These are phyloP conservation scores for Xenus cinereus DNA, from an alignment of 2,113 vertebrate species.

Conservation along the genomic window DNA sequence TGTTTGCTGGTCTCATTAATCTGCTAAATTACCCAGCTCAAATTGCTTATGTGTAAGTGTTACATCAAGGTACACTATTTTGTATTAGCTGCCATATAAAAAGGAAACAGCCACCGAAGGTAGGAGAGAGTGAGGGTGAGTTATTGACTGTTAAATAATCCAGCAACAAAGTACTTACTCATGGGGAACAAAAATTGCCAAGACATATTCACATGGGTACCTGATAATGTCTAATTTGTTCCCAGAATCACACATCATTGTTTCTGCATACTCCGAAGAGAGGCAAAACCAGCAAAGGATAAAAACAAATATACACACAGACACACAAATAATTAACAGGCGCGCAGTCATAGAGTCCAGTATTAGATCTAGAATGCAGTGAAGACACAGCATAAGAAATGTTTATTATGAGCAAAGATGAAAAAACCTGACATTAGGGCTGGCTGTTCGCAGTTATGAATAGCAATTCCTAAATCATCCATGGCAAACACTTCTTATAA, in stretches of 20 bases:
- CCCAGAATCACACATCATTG: slow-evolving; percentile 57
- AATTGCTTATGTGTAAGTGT: slow-evolving; percentile 60
- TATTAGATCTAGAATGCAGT: slow-evolving; percentile 1
- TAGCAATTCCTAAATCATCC: slow-evolving; percentile 75
- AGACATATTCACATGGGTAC: slow-evolving; percentile 41
- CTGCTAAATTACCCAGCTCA: slow-evolving; percentile 71
- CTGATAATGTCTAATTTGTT: slow-evolving; percentile 61
- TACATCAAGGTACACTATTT: slow-evolving; percentile 68
- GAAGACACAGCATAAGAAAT: slow-evolving; percentile 28
- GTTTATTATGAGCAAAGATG: slow-evolving; percentile 44
- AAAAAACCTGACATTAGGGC: slow-evolving; percentile 45
- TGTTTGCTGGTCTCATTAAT: slow-evolving; percentile 63
- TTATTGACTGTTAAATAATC: slow-evolving; percentile 46
- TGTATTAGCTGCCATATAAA: slow-evolving; percentile 61
- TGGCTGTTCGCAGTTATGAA: slow-evolving; percentile 61
- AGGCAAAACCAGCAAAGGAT: not conserved
- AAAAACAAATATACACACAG: slow-evolving; percentile 12
- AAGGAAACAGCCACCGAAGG: slow-evolving; percentile 54
- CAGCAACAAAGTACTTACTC: slow-evolving; percentile 49
- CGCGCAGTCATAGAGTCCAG: not conserved
- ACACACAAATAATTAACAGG: slow-evolving; percentile 57
- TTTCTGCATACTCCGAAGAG: slow-evolving; percentile 9
- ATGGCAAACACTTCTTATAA: slow-evolving; percentile 63
- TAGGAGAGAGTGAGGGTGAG: slow-evolving; percentile 15
- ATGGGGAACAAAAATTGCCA: slow-evolving; percentile 25